phyloP scores from a whole-genome alignment of 2,113 vertebrate genomes.

The Sclerurus mexicanus region DNA sequence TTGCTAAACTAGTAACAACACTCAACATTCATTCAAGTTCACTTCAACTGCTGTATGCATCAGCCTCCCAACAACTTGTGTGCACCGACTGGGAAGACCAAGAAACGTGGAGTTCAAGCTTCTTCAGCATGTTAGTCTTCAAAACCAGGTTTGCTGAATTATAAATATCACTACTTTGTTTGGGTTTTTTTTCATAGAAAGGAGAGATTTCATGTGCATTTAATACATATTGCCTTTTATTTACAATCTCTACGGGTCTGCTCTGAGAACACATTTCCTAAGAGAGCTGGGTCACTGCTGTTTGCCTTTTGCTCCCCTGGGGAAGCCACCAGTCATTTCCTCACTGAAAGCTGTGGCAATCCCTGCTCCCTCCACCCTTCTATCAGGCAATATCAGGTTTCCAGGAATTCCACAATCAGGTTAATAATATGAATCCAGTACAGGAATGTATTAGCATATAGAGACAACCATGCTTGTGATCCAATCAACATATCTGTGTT shows the following conservation, averaged over 20 bases:
- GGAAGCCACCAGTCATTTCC: conserved; percentile 43
- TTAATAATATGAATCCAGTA: not conserved
- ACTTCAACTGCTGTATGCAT: rapidly evolving
- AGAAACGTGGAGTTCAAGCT: not conserved
- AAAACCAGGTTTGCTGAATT: not conserved
- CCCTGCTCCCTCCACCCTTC: conserved; percentile 37
- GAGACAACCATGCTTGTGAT: not conserved
- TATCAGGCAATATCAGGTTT: conserved; percentile 45
- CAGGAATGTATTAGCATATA: not conserved
- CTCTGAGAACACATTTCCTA: conserved; percentile 27
- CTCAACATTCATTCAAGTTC: not conserved
- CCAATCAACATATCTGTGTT: not conserved
- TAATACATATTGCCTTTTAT: not conserved
- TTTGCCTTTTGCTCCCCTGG: conserved; percentile 47
- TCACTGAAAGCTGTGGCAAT: conserved; percentile 24
- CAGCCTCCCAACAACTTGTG: not conserved
- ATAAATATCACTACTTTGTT: not conserved
- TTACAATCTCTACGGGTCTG: conserved; percentile 26
- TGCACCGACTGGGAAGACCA: not conserved
- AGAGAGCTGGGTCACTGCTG: conserved; percentile 54
- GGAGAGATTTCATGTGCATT: not conserved
- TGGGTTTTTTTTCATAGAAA: not conserved
- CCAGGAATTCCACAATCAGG: conserved; percentile 11
- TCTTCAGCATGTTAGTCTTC: not conserved
- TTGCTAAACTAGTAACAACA: not conserved